Base-by-base conservation (phyloP, 2,797 vertebrate species). In the Pseudotriccus pelzelni region DNA sequence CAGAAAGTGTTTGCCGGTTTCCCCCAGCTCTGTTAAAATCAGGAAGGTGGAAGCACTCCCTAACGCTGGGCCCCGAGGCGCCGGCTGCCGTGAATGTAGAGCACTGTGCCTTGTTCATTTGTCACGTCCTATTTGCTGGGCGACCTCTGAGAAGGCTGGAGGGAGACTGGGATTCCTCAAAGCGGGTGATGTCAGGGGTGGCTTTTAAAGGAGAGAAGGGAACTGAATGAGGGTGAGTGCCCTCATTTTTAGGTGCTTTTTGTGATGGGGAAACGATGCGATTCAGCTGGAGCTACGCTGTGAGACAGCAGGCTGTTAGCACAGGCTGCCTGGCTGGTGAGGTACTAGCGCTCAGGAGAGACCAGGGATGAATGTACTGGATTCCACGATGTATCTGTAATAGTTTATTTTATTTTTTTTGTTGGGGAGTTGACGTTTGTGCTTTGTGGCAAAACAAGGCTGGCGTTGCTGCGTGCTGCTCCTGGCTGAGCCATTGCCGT, bases 41-140 rank as follows among this genome's bases (percentile, higher is more conserved):
- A 32, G 60, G 76, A 70, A 14, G 0, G 13, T 39, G 59, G 43
- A 60, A 66, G 77, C 73, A 10, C 13, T 73, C 55, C 32, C n/a
- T 23, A 2, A 32, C 0, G 6, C 43, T 1, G 8, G 72, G 68
- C 75, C 25, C n/a, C 0, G 3, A 41, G 93, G 69, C 1, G 0
- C 34, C 7, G 0, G 10, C 64, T 11, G 23, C 79, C 41, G 49
- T 60, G 94, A 94, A 91, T 78, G 93, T 94, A 68, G 90, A 94
- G 95, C 80, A 8, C 87, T 37, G 88, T 93, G 93, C 93, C 95
- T 96, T 97, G 67, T 44, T 30, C 39, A 24, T 70, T 67, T 72
- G 82, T 63, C 89, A 27, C 0, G 0, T 44, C 58, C 8, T 0
- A 0, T 47, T 30, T 74, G 83, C 64, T 56, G 76, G 66, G 59